Base-by-base conservation (phyloP, 2,797 vertebrate genomes). In the Microctenopoma stevenorrisi region DNA sequence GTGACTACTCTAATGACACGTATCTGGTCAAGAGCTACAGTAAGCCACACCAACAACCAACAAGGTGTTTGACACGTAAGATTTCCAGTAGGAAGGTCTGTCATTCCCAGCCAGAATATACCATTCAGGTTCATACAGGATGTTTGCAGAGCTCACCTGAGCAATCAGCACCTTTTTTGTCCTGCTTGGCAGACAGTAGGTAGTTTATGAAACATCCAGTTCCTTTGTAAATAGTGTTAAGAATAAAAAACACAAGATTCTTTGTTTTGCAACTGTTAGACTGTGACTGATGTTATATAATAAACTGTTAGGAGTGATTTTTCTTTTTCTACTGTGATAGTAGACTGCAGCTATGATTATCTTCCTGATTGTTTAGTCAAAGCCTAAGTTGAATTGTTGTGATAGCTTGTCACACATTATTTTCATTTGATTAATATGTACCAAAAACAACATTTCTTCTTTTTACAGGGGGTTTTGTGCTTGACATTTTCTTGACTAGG, bases 101-200 rank as follows among this genome's bases (percentile, higher is more conserved):
- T 33, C 35, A 66, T 56, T 75, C 47, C 2, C 13, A 26, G 12
- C 50, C 64, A 54, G 58, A 38, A 73, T 83, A 52, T 30, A 38
- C 22, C 15, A 49, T 59, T 67, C 30, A 76, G 61, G 57, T 54
- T 16, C 7, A 16, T 51, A 49, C 72, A 33, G 69, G 66, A 81
- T 82, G 76, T 87, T 83, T 89, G 65, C 78, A 60, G 57, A 69
- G 38, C 70, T 74, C 33, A 54, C 28, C 35, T 53, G 48, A 26
- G 25, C 22, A 76, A 67, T 38, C 9, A 38, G 37, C 76, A 56
- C 26, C 68, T 14, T 81, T 65, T 33, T 48, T 48, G 57, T 62
- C 43, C 6, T 18, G 38, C 38, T 57, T n/a, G 22, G 44, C 22
- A 61, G 44, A 70, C 10, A 55, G 40, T 9, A 57, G 12, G 51